Evolutionary conservation across 1,140 invertebrate species (phyloP), one percentile per base, ranked within the genome.

Genomic region (Heterodera schachtii): DNA sequence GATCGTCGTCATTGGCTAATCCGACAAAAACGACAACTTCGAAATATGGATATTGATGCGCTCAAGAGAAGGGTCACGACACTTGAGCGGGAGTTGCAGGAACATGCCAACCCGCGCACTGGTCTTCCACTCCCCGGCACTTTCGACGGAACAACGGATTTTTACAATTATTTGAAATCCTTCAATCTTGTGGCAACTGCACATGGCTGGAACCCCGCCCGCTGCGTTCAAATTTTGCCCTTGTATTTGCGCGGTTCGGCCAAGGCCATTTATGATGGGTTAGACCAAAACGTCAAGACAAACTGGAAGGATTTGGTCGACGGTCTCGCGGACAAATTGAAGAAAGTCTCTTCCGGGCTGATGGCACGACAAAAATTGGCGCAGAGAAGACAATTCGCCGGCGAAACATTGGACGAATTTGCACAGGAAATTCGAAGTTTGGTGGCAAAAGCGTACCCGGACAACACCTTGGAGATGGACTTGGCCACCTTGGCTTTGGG

Each of bases 341-440:
- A 75, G 16, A 46, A 11, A 13, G 1, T 75, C 3, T 75, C 43
- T 3, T 57, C 73, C 1, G 13, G 44, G 1, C 3, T 41, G 13
- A 60, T 16, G 7, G 73, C 73, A 3, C 8, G 73, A 11, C 43
- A 57, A 41, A 75, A 47, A 75, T 9, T 75, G 73, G 41, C 60
- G 6, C 49, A 49, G 11, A 75, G 44, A 4, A 75, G 41, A 13
- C 73, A 75, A 1, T 16, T 16, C 9, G 2, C 13, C 0, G 73
- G 43, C 3, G 73, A 75, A 13, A 47, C 46, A 16, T 31, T 75
- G 7, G 73, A 75, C 1, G 73, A 75, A 16, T 75, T 75, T 75
- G 73, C 73, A 9, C 73, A 75, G 4, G 9, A 6, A 1, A 21
- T 75, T 13, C 46, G 43, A 21, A 3, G 13, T 0, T 3, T 75